Conservation (phyloP, 2,113 vertebrate species). For the Strix uralensis region DNA sequence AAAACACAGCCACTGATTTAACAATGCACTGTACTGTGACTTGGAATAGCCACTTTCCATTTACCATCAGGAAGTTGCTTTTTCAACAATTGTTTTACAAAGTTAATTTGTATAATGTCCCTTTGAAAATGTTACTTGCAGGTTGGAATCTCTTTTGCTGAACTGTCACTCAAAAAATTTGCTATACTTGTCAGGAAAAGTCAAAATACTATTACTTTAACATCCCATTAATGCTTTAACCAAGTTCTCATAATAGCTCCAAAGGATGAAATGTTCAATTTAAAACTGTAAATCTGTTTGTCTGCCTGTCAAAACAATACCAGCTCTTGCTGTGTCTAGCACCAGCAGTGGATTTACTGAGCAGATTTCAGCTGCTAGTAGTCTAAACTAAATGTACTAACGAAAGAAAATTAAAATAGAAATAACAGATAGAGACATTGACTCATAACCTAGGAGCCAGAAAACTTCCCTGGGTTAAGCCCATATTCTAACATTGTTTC, state of each 20-base stretch:
- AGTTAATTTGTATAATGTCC: neutral
- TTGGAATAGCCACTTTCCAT: neutral
- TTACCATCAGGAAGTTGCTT: neutral
- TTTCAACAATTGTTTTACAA: neutral
- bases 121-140: neutral
- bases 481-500: neutral
- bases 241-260: conserved; percentile 17
- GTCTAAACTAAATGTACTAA: conserved; percentile 39
- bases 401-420: conserved; percentile 21
- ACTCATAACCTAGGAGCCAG: neutral
- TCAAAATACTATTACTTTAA: conserved; percentile 35
- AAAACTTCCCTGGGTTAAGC: neutral
- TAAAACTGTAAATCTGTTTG: conserved; percentile 54
- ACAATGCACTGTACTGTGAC: neutral
- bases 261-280: conserved; percentile 51
- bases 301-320: conserved; percentile 63
- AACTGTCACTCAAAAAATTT: conserved; percentile 5
- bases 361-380: conserved; percentile 48
- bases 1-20: neutral
- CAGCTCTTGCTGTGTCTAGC: conserved; percentile 53
- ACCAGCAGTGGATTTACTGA: neutral
- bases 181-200: conserved; percentile 1
- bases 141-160: neutral
- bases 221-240: conserved; percentile 36
- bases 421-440: conserved; percentile 27